Percentiles rank a stretch among this genome's conserved stretches.
Evolutionary conservation across 2,113 vertebrate genomes (phyloP).

Genomic region (Alaudala cheleensis): DNA sequence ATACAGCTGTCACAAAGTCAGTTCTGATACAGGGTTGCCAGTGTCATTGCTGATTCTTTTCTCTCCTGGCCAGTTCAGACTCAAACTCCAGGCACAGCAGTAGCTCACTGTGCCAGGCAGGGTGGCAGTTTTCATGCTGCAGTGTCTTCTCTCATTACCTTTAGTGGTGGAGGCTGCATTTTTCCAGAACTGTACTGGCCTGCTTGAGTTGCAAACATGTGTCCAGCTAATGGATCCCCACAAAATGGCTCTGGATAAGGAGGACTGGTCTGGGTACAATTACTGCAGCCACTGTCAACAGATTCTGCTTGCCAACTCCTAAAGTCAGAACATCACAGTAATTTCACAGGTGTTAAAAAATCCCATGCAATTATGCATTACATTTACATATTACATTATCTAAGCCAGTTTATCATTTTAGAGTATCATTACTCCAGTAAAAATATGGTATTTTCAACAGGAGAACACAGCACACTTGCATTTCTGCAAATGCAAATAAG

Average conservation of each 20-base stretch:
- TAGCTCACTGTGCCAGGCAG: background rate
- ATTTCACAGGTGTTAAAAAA: background rate
- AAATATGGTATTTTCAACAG: background rate
- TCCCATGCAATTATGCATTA: accelerated
- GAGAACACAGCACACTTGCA: background rate
- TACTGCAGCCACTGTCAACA: slow-evolving; percentile 93
- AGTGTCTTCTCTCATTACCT: slow-evolving; percentile 73
- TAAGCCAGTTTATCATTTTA: background rate
- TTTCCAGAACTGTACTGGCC: slow-evolving; percentile 76
- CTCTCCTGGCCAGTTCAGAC: background rate
- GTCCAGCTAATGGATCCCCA: slow-evolving; percentile 69
- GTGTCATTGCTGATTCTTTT: background rate
- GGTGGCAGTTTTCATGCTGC: background rate
- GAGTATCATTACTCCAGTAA: background rate
- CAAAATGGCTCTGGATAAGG: slow-evolving; percentile 82
- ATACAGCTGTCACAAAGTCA: background rate
- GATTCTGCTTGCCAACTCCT: slow-evolving; percentile 98
- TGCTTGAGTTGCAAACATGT: slow-evolving; percentile 71
- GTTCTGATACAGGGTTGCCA: too few relatives aligned
- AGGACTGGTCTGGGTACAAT: slow-evolving; percentile 84
- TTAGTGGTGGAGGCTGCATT: slow-evolving; percentile 70
- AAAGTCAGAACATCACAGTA: background rate
- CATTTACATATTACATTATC: background rate
- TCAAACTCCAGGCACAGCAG: background rate
- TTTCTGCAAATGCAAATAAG: background rate